A percentile compares a stretch with the other conserved stretches of the same genome.
These are phyloP conservation scores for Otolemur crassicaudatus DNA, from an alignment of 2,797 vertebrate species.

Conservation along the genomic window DNA sequence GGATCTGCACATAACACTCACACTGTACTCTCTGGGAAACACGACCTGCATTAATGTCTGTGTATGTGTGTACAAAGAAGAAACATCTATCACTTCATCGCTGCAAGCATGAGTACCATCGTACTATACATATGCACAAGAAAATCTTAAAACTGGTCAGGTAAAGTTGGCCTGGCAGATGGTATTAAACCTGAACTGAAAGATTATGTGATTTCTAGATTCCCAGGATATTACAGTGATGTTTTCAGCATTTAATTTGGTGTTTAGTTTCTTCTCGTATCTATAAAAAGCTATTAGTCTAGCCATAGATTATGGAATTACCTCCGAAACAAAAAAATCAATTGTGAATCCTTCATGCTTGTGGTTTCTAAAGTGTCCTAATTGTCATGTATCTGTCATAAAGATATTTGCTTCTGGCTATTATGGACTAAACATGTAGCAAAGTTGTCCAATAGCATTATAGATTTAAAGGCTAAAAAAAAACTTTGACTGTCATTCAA, in stretches of 20 bases:
- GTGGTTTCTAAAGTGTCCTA: slow-evolving; percentile 10
- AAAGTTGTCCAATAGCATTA: not conserved
- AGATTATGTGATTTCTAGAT: slow-evolving; percentile 35
- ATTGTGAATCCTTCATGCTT: slow-evolving; percentile 11
- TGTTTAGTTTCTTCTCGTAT: slow-evolving; percentile 57
- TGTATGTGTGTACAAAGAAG: not conserved
- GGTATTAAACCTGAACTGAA: slow-evolving; percentile 27
- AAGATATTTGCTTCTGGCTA: slow-evolving; percentile 36
- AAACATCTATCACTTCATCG: slow-evolving; percentile 30
- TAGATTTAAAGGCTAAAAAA: not conserved
- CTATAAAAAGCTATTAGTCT: slow-evolving; percentile 62
- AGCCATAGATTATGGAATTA: slow-evolving; percentile 49
- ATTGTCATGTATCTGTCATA: not conserved
- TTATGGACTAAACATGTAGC: not conserved
- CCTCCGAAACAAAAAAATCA: slow-evolving; percentile 38
- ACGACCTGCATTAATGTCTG: not conserved
- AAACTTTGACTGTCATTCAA: not conserved
- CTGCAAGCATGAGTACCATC: not conserved
- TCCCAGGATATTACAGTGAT: slow-evolving; percentile 39
- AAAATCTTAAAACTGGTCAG: not conserved
- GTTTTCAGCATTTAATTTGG: slow-evolving; percentile 54
- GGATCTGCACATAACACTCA: not conserved
- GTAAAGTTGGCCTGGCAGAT: slow-evolving; percentile 31
- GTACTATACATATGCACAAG: not conserved
- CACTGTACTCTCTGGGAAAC: not conserved